Evolutionary conservation across 37 sponge, comb jelly and placozoan genomes (phyloP).

Genomic region (Crambe crambe): DNA sequence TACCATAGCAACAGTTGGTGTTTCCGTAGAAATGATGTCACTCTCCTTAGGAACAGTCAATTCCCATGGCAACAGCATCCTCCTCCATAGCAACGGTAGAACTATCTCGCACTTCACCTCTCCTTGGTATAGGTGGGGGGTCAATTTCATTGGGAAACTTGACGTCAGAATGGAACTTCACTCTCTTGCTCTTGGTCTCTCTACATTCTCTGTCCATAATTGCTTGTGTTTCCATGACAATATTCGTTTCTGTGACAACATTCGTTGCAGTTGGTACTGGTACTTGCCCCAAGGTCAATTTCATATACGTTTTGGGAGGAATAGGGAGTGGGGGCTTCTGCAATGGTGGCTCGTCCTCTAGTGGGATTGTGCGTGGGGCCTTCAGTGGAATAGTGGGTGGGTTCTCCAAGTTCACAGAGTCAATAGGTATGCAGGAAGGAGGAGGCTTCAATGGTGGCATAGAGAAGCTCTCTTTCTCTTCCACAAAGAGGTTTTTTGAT

Average conservation of each 20-base stretch:
- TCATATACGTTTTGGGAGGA: slow-evolving; percentile 1
- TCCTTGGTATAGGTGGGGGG: slow-evolving; percentile 6
- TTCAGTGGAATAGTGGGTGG: background rate
- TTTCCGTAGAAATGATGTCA: background rate
- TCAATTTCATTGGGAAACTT: slow-evolving; percentile 6
- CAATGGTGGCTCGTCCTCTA: background rate
- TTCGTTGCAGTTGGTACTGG: background rate
- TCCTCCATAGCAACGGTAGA: background rate
- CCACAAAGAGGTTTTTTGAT: slow-evolving; percentile 20
- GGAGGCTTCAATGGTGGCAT: background rate
- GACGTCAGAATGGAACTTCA: background rate
- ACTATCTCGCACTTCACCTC: background rate
- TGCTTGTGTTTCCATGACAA: background rate
- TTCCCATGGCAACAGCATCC: background rate
- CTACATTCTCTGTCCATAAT: background rate
- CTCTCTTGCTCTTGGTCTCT: no score
- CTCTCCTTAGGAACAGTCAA: background rate
- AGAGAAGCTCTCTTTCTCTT: background rate
- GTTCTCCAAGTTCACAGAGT: no score
- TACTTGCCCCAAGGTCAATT: background rate
- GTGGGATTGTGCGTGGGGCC: background rate
- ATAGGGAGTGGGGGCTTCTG: background rate
- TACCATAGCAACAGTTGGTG: background rate
- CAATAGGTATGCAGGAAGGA: no score
- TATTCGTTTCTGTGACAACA: background rate